phyloP scores from a whole-genome alignment of 2,797 vertebrate genomes.

The Poecilia picta region DNA sequence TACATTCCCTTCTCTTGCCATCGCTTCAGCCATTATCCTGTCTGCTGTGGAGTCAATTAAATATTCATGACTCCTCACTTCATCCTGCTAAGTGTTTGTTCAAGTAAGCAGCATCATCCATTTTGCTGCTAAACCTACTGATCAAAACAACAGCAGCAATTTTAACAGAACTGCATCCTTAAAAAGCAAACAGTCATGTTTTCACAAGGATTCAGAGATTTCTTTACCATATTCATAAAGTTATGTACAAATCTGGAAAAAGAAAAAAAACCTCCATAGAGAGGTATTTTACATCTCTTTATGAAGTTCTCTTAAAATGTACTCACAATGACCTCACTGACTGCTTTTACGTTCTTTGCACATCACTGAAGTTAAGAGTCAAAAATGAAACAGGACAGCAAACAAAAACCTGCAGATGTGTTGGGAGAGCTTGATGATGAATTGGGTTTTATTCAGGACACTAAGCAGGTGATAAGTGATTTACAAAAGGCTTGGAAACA shows the following conservation, averaged over 20 bases:
- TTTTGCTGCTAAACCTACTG: not conserved
- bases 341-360: not conserved
- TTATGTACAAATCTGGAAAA: not conserved
- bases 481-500: not conserved
- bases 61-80: not conserved
- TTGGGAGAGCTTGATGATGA: not conserved
- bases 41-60: not conserved
- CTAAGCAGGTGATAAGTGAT: not conserved
- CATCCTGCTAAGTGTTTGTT: not conserved
- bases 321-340: not conserved
- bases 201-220: not conserved
- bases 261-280: not conserved
- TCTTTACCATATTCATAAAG: not conserved
- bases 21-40: not conserved
- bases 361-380: not conserved
- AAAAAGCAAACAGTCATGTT: not conserved
- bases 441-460: not conserved
- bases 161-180: not conserved
- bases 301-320: not conserved
- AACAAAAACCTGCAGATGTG: not conserved
- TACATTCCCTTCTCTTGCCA: no score
- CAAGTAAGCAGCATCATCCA: not conserved
- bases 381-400: not conserved
- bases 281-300: not conserved
- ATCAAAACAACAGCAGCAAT: not conserved